Percentiles rank a stretch among this genome's conserved stretches.
Conservation (phyloP, 2,113 vertebrate species). For the Rhinopomastus cyanomelas region DNA sequence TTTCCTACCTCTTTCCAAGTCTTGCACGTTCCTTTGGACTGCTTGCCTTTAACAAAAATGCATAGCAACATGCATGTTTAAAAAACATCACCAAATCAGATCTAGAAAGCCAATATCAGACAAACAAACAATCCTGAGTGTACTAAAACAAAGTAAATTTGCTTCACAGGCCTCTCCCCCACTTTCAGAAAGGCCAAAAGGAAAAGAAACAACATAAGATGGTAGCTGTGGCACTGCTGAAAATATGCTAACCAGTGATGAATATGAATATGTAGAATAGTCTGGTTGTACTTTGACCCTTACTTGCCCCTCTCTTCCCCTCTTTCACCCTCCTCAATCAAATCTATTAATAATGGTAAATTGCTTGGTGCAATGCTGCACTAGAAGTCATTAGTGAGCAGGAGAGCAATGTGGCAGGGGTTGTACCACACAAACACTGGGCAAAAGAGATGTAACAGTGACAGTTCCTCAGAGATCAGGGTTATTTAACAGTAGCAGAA, state of each 20-base stretch:
- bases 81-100: conserved; percentile 35
- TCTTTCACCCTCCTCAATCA: not conserved
- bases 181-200: not conserved
- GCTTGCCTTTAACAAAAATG: not conserved
- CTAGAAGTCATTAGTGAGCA: not conserved
- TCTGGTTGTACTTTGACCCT: not conserved
- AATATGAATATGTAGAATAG: not conserved
- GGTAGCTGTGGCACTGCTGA: not conserved
- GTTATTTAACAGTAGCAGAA: not conserved
- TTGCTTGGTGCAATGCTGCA: not conserved
- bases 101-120: not conserved
- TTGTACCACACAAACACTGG: not conserved
- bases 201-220: not conserved
- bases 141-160: not conserved
- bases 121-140: not conserved
- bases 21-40: not conserved
- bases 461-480: not conserved
- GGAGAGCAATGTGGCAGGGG: not conserved
- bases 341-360: not conserved
- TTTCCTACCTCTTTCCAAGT: not conserved
- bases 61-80: not conserved
- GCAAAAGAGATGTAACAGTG: not conserved
- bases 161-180: not conserved
- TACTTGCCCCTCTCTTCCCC: not conserved
- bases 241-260: not conserved